Conservation (phyloP, 2,888 invertebrate species). For the Cerceris rybyensis region DNA sequence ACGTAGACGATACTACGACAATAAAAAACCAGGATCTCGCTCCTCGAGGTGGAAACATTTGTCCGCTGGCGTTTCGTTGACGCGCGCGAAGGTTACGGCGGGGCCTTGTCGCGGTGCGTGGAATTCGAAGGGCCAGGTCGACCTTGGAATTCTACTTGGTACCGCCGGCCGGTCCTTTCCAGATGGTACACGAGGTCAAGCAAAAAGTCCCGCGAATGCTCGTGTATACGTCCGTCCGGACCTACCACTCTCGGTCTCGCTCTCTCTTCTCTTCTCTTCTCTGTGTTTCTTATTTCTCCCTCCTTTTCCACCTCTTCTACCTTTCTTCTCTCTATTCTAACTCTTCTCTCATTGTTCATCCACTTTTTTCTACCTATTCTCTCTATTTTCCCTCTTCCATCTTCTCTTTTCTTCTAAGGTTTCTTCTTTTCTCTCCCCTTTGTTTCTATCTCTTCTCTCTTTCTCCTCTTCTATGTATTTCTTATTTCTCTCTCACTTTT, state of each 20-base stretch:
- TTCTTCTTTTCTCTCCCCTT: background rate
- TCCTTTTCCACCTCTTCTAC: conserved; percentile 17
- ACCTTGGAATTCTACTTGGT: conserved; percentile 68
- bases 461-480: too few species aligned
- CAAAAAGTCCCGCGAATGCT: conserved; percentile 61
- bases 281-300: conserved; percentile 1
- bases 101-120: conserved; percentile 65
- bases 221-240: conserved; percentile 39
- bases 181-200: conserved; percentile 69
- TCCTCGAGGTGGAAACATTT: background rate
- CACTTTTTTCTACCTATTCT: conserved; percentile 23
- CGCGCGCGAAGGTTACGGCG: conserved; percentile 57
- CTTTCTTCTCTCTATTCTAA: conserved; percentile 18
- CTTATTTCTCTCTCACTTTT: too few species aligned
- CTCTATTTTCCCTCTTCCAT: background rate
- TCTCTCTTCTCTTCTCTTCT: conserved; percentile 29
- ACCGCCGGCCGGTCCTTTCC: conserved; percentile 60
- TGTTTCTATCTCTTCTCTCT: too few species aligned
- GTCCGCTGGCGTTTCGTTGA: conserved; percentile 47
- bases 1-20: too few species aligned
- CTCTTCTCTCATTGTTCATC: background rate
- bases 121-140: conserved; percentile 68
- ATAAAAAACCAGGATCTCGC: too few species aligned
- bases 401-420: background rate
- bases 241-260: conserved; percentile 46